Conservation (phyloP, 92 coral and sea anemone genomes). For the Siderastrea siderea region DNA sequence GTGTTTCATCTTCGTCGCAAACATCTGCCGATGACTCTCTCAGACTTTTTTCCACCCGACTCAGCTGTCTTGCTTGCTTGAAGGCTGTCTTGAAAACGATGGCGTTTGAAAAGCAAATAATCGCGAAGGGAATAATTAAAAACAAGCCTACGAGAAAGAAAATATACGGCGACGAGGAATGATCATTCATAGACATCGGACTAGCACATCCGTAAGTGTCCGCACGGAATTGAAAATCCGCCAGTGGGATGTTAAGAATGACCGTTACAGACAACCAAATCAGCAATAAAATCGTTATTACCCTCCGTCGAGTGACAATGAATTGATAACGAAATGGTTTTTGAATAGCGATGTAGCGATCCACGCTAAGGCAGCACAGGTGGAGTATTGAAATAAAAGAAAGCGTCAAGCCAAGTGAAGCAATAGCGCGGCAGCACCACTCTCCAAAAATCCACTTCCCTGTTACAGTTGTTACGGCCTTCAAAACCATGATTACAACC, state of each 20-base stretch:
- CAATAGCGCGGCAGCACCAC: slow-evolving; percentile 74
- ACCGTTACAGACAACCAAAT: slow-evolving; percentile 73
- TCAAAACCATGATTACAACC: slow-evolving; percentile 86
- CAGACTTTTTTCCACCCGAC: slow-evolving; percentile 68
- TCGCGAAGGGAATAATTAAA: slow-evolving; percentile 78
- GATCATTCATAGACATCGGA: background rate
- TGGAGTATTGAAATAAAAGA: slow-evolving; percentile 91
- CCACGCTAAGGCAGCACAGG: slow-evolving; percentile 85
- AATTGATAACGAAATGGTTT: slow-evolving; percentile 83
- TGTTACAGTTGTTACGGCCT: slow-evolving; percentile 80
- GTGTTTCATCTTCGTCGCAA: background rate
- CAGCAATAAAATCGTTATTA: slow-evolving; percentile 35
- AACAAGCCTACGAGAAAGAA: slow-evolving; percentile 70
- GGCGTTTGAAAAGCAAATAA: slow-evolving; percentile 81
- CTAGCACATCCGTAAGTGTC: slow-evolving; percentile 85
- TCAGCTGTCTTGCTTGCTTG: slow-evolving; percentile 76
- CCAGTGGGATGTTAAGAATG: slow-evolving; percentile 77
- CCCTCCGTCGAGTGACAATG: slow-evolving; percentile 72
- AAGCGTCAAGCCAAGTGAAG: slow-evolving; percentile 79
- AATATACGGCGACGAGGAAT: slow-evolving; percentile 50
- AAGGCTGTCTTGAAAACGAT: slow-evolving; percentile 83
- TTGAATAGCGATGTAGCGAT: slow-evolving; percentile 89
- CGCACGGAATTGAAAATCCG: slow-evolving; percentile 82
- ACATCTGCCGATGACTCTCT: slow-evolving; percentile 25
- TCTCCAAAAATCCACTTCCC: slow-evolving; percentile 88